Evolutionary conservation across 1,140 invertebrate species (phyloP), one percentile per base, ranked within the genome.

Genomic region (Dendroctonus valens): DNA sequence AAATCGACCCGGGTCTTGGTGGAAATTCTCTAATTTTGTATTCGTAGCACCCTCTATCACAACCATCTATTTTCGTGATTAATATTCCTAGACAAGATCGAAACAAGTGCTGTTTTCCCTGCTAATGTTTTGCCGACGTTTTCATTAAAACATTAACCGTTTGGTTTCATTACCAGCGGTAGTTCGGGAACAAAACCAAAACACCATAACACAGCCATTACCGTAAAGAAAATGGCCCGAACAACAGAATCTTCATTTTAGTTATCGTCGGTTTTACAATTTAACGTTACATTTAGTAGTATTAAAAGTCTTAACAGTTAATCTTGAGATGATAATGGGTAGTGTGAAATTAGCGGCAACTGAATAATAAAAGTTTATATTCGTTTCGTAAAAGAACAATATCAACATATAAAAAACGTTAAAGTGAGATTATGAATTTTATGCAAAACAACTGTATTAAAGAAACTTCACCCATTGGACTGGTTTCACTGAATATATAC

Each of bases 121-220:
- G 44, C 41, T 53, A 53, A 63, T 54, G 51, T 41, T 54, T 63
- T 52, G 14, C 46, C 38, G 49, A 54, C 52, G 60, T 44, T 63
- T 63, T 63, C 60, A 63, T 63, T 63, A 63, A 63, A 55, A 53
- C 52, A 55, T 63, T 63, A 63, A 63, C 50, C 60, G 60, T 63
- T 63, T 54, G 60, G 60, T 55, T 54, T 55, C 60, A 55, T 53
- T 54, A 55, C 60, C 41, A 39, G 50, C 52, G 51, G 50, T 51
- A 61, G 60, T 54, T 63, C 40, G 60, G 41, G 52, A 63, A 63
- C 60, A 63, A 63, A 63, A 63, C 60, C 60, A 55, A 63, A 63
- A 63, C 50, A 63, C 52, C 51, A 53, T 63, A 63, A 63, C 51
- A 55, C 41, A 11, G 60, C 60, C 39, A 44, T 63, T 63, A 63